Percentiles rank a stretch among this genome's conserved stretches.
Evolutionary conservation across 2,113 vertebrate species (phyloP).

Genomic region (Himantopus leucocephalus): DNA sequence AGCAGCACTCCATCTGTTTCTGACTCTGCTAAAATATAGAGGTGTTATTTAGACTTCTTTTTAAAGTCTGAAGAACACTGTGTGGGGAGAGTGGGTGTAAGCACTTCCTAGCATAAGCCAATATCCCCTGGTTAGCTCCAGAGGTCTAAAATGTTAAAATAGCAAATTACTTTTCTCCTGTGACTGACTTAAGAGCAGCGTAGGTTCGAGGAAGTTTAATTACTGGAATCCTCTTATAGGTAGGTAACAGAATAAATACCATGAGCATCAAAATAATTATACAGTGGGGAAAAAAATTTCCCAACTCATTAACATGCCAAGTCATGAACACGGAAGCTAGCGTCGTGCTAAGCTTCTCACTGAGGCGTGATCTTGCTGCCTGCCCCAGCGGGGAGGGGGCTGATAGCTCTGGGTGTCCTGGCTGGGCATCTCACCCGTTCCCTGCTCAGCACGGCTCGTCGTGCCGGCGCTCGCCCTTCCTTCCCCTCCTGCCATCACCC

Average conservation of each 20-base stretch:
- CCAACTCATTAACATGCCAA: background rate
- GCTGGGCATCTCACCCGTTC: fast-evolving
- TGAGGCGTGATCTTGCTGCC: fast-evolving
- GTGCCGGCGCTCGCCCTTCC: fast-evolving
- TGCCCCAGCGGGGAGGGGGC: fast-evolving
- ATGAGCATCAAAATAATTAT: background rate
- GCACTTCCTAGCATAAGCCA: background rate
- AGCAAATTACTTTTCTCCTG: background rate
- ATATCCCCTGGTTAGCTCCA: background rate
- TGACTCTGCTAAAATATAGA: background rate
- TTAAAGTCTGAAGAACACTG: background rate
- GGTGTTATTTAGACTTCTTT: background rate
- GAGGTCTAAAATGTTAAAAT: background rate
- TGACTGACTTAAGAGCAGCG: background rate
- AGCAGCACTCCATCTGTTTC: background rate
- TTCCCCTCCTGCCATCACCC: background rate
- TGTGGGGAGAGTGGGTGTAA: background rate
- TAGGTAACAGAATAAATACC: background rate
- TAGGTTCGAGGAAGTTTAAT: background rate
- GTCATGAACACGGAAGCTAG: fast-evolving
- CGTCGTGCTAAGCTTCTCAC: fast-evolving
- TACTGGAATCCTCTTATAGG: background rate
- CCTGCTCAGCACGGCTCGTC: fast-evolving
- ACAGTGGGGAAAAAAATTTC: background rate
- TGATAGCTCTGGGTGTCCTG: background rate